Conservation (phyloP, 2,888 invertebrate species). For the Quadriops clusia region DNA sequence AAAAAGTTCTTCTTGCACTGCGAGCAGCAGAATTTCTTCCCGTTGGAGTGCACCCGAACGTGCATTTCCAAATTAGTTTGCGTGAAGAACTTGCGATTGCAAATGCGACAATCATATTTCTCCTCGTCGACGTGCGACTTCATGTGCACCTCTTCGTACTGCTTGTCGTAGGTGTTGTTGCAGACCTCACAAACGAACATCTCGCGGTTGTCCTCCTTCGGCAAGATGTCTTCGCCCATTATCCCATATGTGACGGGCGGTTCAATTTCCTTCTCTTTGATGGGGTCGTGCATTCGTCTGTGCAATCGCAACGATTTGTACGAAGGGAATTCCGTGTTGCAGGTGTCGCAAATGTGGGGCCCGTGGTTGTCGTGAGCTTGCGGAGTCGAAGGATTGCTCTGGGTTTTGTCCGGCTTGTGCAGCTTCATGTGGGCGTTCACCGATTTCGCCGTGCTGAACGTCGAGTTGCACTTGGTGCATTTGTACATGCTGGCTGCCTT, state of each 20-base stretch:
- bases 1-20: conserved; percentile 34
- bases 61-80: conserved; percentile 59
- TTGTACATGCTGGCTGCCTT: conserved; percentile 26
- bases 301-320: conserved; percentile 58
- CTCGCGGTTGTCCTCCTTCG: conserved; percentile 24
- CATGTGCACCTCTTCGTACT: conserved; percentile 50
- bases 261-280: conserved; percentile 42
- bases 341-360: conserved; percentile 48
- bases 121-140: conserved; percentile 50
- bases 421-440: conserved; percentile 49
- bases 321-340: conserved; percentile 54
- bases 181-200: conserved; percentile 38
- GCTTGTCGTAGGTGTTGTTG: conserved; percentile 38
- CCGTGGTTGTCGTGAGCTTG: conserved; percentile 17
- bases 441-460: conserved; percentile 43
- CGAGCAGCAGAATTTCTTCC: conserved; percentile 38
- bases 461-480: conserved; percentile 40
- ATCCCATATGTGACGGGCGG: conserved; percentile 37
- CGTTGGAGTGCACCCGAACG: conserved; percentile 52
- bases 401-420: conserved; percentile 36
- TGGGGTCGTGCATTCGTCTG: conserved; percentile 61
- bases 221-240: conserved; percentile 25
- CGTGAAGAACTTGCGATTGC: conserved; percentile 60
- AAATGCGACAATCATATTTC: conserved; percentile 50
- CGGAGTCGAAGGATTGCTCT: conserved; percentile 8